phyloP scores from a whole-genome alignment of 2,888 invertebrate species.

The Beris morrisii region DNA sequence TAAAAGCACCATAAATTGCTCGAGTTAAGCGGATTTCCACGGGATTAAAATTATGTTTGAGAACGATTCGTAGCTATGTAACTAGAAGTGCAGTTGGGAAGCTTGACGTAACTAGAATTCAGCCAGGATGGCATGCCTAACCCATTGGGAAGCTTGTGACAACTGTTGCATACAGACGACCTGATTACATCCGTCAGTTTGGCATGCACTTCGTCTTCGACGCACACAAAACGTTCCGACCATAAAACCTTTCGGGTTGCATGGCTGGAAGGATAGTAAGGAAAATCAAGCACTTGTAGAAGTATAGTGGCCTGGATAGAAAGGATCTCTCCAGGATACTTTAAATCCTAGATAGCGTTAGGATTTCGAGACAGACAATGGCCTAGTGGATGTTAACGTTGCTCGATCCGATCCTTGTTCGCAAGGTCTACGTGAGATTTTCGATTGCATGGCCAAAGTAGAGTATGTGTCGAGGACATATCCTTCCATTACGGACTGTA shows the following conservation, averaged over 20 bases:
- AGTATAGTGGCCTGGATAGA: too few relatives aligned
- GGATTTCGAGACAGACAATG: too few relatives aligned
- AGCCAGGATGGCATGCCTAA: not conserved
- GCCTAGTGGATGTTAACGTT: too few relatives aligned
- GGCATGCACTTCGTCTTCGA: not conserved
- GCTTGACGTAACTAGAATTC: not conserved
- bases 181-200: slow-evolving; percentile 13
- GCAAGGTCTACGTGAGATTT: too few relatives aligned
- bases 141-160: slow-evolving; percentile 4
- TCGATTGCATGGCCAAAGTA: too few relatives aligned
- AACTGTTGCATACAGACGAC: slow-evolving; percentile 22
- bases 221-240: not conserved
- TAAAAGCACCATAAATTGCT: slow-evolving; percentile 27
- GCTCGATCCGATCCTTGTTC: too few relatives aligned
- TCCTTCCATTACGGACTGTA: too few relatives aligned
- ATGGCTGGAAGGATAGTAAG: not conserved
- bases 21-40: slow-evolving; percentile 20
- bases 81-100: not conserved
- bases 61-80: slow-evolving; percentile 1
- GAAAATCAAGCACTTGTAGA: too few relatives aligned
- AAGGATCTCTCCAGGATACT: too few relatives aligned
- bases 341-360: too few relatives aligned
- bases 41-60: slow-evolving; percentile 27
- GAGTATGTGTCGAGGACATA: too few relatives aligned
- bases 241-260: not conserved